phyloP scores from a whole-genome alignment of 2,113 vertebrate species.

The Psittacus erithacus region DNA sequence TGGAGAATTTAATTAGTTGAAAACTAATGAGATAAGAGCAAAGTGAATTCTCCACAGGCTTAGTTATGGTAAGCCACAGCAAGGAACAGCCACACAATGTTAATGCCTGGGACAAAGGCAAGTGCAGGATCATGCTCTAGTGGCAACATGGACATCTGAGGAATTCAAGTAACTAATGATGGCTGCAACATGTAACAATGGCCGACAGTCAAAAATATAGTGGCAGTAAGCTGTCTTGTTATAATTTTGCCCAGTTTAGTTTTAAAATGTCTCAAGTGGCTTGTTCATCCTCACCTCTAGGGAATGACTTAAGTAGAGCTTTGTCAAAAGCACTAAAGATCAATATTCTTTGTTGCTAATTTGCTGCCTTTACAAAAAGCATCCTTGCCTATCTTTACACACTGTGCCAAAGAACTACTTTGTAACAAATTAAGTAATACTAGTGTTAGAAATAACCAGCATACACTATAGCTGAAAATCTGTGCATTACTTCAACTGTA shows the following conservation, averaged over 20 bases:
- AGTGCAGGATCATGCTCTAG: neutral
- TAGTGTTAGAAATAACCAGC: neutral
- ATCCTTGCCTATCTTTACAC: neutral
- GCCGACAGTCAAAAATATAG: neutral
- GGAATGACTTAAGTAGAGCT: neutral
- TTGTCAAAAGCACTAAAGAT: neutral
- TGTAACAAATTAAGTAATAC: neutral
- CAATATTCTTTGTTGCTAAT: neutral
- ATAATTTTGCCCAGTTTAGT: neutral
- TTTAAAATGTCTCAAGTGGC: neutral
- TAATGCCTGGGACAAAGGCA: neutral
- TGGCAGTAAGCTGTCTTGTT: neutral
- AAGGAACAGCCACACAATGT: neutral
- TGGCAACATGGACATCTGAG: neutral
- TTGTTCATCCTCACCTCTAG: neutral
- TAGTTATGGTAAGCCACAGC: neutral
- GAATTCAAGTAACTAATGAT: neutral
- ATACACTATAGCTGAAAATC: fast-evolving
- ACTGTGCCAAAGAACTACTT: neutral
- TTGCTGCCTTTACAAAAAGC: neutral
- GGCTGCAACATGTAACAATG: fast-evolving
- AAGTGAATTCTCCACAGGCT: neutral
- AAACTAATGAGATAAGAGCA: neutral
- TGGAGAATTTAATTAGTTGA: neutral
- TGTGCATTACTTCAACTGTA: neutral